Evolutionary conservation across 2,888 invertebrate genomes (phyloP).

Genomic region (Flexamia atlantica): DNA sequence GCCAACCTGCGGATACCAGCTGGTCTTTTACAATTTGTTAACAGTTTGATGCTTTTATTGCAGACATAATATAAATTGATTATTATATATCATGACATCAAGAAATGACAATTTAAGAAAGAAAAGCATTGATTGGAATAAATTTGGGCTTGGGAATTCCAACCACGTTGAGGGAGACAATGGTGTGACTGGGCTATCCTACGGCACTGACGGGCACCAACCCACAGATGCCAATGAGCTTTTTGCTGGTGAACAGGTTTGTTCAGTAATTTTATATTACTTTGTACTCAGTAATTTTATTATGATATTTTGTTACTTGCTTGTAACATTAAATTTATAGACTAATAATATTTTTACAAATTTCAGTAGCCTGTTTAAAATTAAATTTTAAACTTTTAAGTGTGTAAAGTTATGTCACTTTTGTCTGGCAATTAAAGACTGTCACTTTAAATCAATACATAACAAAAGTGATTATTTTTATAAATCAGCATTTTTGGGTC

Average conservation of each 20-base stretch:
- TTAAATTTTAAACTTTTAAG: too few species aligned
- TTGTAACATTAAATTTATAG: too few species aligned
- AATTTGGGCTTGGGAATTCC: slow-evolving; percentile 77
- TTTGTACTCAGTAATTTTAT: too few species aligned
- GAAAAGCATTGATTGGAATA: slow-evolving; percentile 76
- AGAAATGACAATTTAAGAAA: slow-evolving; percentile 43
- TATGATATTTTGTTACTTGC: too few species aligned
- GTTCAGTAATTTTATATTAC: background rate
- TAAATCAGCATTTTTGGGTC: too few species aligned
- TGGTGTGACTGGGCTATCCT: slow-evolving; percentile 62
- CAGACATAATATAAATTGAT: background rate
- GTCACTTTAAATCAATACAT: too few species aligned
- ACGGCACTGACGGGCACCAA: slow-evolving; percentile 81
- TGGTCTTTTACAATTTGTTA: background rate
- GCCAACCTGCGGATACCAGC: too few species aligned
- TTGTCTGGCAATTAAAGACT: too few species aligned
- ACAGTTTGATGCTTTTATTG: background rate
- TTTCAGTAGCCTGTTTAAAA: too few species aligned
- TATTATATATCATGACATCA: slow-evolving; percentile 5
- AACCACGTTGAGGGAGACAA: slow-evolving; percentile 69
- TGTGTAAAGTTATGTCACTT: too few species aligned
- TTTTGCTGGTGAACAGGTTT: slow-evolving; percentile 93
- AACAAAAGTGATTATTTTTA: too few species aligned
- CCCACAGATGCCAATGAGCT: slow-evolving; percentile 93
- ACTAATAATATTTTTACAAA: too few species aligned